Evolutionary conservation across 2,888 invertebrate genomes (phyloP).

Genomic region (Acheta domesticus): DNA sequence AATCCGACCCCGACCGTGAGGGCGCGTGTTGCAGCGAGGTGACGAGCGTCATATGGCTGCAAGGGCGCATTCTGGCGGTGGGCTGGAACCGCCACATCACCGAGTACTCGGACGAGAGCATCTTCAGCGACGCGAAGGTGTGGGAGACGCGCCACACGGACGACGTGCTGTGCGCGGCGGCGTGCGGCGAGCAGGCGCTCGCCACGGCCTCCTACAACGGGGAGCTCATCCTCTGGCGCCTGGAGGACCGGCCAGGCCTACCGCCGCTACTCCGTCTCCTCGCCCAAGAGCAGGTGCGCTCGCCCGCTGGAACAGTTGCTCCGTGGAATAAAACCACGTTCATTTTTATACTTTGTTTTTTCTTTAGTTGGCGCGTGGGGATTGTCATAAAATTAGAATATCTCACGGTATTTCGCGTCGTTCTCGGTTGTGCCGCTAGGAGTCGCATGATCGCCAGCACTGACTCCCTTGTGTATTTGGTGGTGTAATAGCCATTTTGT

Average conservation of each 20-base stretch:
- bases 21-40: slow-evolving; percentile 47
- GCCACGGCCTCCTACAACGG: slow-evolving; percentile 76
- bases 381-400: no score
- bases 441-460: no score
- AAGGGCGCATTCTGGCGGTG: slow-evolving; percentile 64
- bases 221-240: slow-evolving; percentile 75
- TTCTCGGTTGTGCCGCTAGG: no score
- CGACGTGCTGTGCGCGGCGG: slow-evolving; percentile 69
- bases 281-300: slow-evolving; percentile 57
- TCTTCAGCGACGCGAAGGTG: slow-evolving; percentile 41
- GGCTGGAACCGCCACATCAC: slow-evolving; percentile 72
- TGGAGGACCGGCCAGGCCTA: slow-evolving; percentile 79
- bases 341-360: no score
- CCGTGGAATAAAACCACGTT: no score
- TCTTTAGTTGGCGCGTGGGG: no score
- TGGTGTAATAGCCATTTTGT: no score
- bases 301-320: no score
- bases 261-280: slow-evolving; percentile 51
- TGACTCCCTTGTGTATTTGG: no score
- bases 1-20: no score
- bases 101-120: slow-evolving; percentile 29
- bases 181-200: slow-evolving; percentile 60
- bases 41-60: slow-evolving; percentile 53
- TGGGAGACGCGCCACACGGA: slow-evolving; percentile 73
- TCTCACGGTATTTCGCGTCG: no score